phyloP scores from a whole-genome alignment of 2,113 vertebrate genomes.

The Platysternon megacephalum region DNA sequence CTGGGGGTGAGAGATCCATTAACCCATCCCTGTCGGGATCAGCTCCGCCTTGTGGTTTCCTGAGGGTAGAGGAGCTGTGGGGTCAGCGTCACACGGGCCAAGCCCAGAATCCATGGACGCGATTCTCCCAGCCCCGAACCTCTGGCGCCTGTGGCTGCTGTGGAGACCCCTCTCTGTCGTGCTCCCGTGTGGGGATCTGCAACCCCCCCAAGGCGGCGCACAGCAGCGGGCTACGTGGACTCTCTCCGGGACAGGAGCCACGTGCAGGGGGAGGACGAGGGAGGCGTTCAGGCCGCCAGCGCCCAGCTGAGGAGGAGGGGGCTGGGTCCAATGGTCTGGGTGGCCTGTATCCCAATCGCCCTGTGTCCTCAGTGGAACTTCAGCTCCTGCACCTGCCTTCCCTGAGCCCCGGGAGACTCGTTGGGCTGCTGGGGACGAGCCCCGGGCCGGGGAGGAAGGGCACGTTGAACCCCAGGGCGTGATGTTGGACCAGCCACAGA shows the following conservation, averaged over 20 bases:
- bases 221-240: no score
- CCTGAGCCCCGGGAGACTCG: not conserved
- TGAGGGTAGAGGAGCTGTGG: not conserved
- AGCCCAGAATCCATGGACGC: no score
- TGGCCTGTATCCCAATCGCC: not conserved
- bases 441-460: no score
- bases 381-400: no score
- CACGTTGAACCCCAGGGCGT: no score
- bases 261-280: no score
- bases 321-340: not conserved
- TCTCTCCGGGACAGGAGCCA: no score
- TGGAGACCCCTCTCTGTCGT: not conserved
- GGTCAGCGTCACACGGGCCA: no score
- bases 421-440: not conserved
- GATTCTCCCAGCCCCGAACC: not conserved
- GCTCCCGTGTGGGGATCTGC: not conserved
- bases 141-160: not conserved
- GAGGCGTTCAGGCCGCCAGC: rapidly evolving
- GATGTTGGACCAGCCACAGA: no score
- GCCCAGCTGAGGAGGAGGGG: not conserved
- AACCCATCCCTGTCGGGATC: not conserved
- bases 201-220: not conserved
- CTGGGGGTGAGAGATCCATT: rapidly evolving
- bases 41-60: not conserved
- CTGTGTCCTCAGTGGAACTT: not conserved